Percentiles rank a stretch among this genome's conserved stretches.
These are phyloP conservation scores for Oreochromis aureus DNA, from an alignment of 2,113 vertebrate genomes.

Conservation along the genomic window DNA sequence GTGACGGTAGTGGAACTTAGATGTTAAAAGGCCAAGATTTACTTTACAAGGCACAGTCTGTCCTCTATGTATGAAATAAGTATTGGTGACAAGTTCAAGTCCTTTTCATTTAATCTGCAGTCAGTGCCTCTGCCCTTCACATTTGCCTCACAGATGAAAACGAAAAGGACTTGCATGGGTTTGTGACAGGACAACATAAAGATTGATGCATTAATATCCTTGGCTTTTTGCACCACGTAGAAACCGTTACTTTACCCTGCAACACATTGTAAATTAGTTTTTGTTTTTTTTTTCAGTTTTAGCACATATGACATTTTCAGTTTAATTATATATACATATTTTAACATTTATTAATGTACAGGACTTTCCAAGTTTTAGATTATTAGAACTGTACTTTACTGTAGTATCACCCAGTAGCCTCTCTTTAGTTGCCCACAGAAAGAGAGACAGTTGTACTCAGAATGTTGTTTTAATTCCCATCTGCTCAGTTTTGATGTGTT, in stretches of 20 bases:
- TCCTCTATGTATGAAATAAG: neutral
- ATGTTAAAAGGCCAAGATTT: conserved; percentile 1
- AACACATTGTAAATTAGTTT: neutral
- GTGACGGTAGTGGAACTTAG: neutral
- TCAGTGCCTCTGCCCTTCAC: neutral
- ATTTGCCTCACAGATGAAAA: neutral
- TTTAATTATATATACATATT: neutral
- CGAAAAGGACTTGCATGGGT: neutral
- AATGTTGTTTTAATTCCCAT: neutral
- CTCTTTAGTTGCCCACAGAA: neutral
- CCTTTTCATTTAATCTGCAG: neutral
- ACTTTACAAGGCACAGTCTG: neutral
- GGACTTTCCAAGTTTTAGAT: neutral
- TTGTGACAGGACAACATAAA: neutral
- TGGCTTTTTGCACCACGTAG: neutral
- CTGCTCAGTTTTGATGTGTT: neutral
- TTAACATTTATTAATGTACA: neutral
- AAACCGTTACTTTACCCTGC: neutral
- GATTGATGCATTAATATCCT: neutral
- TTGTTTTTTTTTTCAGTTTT: neutral
- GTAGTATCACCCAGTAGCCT: neutral
- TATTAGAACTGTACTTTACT: neutral
- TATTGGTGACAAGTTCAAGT: neutral
- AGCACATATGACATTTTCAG: neutral
- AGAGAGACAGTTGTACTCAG: neutral